Evolutionary conservation across 2,888 invertebrate species (phyloP).

Genomic region (Drosophila mettleri): DNA sequence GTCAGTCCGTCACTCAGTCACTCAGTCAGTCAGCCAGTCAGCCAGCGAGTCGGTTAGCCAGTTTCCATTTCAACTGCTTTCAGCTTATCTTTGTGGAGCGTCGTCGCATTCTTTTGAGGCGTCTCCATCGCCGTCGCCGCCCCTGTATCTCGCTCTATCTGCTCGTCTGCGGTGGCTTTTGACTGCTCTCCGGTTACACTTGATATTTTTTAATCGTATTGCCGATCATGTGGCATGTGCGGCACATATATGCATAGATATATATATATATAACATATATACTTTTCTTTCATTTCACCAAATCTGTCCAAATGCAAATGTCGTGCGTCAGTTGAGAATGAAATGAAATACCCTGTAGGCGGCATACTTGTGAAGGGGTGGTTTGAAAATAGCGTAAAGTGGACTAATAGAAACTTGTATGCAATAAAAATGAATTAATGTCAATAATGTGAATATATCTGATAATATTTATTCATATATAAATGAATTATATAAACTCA

Average conservation of each 20-base stretch:
- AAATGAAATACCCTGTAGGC: constrained; percentile 29
- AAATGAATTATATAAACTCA: too few species aligned
- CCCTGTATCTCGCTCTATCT: not conserved
- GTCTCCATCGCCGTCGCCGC: constrained; percentile 21
- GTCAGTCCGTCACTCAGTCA: constrained; percentile 49
- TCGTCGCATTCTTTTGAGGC: constrained; percentile 64
- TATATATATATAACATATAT: constrained; percentile 17
- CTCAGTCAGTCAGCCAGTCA: constrained; percentile 42
- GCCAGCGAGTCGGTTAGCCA: constrained; percentile 57
- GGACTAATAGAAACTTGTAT: too few species aligned
- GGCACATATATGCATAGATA: constrained; percentile 48
- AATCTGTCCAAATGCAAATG: constrained; percentile 54
- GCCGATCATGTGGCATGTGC: constrained; percentile 69
- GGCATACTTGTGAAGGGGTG: not conserved
- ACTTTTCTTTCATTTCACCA: constrained; percentile 51
- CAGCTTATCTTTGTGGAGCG: constrained; percentile 73
- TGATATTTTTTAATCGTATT: constrained; percentile 78
- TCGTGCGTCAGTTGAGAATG: constrained; percentile 20
- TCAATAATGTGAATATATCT: too few species aligned
- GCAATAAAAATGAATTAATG: too few species aligned
- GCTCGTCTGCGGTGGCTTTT: constrained; percentile 15
- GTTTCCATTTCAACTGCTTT: constrained; percentile 71
- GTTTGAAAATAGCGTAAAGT: not conserved
- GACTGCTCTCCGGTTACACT: constrained; percentile 56
- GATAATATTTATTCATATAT: not conserved